Percentiles rank a stretch among this genome's conserved stretches.
phyloP scores from a whole-genome alignment of 2,888 invertebrate species.

The Aphodius granarius region DNA sequence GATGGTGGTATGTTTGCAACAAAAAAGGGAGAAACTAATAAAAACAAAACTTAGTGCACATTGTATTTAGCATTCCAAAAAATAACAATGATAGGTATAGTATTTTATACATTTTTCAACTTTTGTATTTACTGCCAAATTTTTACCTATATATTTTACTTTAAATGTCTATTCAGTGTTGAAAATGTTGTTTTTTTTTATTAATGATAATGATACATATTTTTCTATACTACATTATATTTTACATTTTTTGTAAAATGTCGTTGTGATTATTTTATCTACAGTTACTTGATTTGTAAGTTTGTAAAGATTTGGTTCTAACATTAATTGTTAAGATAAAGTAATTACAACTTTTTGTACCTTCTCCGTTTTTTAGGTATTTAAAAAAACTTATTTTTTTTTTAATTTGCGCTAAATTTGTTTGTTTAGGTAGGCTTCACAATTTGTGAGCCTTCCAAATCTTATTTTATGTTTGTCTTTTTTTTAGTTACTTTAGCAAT shows the following conservation, averaged over 20 bases:
- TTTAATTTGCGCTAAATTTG: constrained; percentile 21
- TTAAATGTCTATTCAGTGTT: constrained; percentile 40
- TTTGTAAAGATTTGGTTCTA: background rate
- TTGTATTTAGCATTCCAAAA: constrained; percentile 48
- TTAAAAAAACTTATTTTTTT: constrained; percentile 5
- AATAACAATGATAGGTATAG: constrained; percentile 38
- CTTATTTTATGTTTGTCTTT: constrained; percentile 20
- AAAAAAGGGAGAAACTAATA: background rate
- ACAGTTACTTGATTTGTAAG: background rate
- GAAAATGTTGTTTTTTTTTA: constrained; percentile 46
- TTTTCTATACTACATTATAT: constrained; percentile 33
- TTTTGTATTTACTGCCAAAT: constrained; percentile 51
- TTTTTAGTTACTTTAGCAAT: constrained; percentile 53
- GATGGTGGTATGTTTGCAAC: background rate
- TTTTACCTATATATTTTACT: constrained; percentile 46
- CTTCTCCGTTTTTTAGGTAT: constrained; percentile 28
- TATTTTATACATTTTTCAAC: constrained; percentile 38
- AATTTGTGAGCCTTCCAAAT: constrained; percentile 1
- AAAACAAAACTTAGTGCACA: constrained; percentile 40
- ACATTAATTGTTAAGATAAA: background rate
- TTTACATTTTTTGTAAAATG: constrained; percentile 25
- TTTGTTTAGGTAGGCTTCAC: constrained; percentile 18
- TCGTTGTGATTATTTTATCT: constrained; percentile 16
- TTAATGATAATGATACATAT: constrained; percentile 39
- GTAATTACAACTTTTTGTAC: constrained; percentile 37